phyloP scores from a whole-genome alignment of 2,797 vertebrate species.

The Acrocephalus scirpaceus region DNA sequence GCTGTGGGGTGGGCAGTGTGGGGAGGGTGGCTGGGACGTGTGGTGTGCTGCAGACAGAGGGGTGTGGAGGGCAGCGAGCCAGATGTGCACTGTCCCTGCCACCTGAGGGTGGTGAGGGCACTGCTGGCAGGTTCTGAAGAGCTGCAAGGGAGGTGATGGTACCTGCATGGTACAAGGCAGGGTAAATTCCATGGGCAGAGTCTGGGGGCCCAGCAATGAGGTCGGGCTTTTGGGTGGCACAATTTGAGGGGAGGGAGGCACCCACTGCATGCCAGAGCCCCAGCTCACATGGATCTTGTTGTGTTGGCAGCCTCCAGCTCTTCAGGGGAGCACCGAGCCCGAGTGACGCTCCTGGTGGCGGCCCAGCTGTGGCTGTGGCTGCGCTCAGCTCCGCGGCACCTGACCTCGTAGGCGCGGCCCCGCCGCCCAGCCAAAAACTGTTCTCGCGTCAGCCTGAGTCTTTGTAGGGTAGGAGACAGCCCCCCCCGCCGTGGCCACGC shows the following conservation, averaged over 20 bases:
- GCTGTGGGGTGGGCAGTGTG: fast-evolving
- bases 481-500: background rate
- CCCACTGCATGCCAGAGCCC: fast-evolving
- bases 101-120: background rate
- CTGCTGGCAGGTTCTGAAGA: background rate
- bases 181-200: fast-evolving
- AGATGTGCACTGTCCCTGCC: fast-evolving
- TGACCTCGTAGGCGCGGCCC: slow-evolving; percentile 66
- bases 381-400: slow-evolving; percentile 51
- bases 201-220: fast-evolving
- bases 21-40: fast-evolving
- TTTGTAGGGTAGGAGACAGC: slow-evolving; percentile 72
- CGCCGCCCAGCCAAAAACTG: slow-evolving; percentile 63
- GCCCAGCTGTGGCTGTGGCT: slow-evolving; percentile 76
- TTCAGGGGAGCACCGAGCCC: slow-evolving; percentile 57
- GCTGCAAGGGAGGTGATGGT: too few relatives aligned
- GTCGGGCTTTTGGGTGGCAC: fast-evolving
- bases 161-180: fast-evolving
- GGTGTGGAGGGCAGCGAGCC: background rate
- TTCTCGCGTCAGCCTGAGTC: slow-evolving; percentile 63
- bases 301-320: slow-evolving; percentile 76
- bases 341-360: slow-evolving; percentile 51
- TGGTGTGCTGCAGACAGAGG: fast-evolving
- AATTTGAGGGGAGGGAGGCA: fast-evolving
- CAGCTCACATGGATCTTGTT: background rate